Conservation (phyloP, 2,888 invertebrate genomes). For the Cyrtodaria siliqua region DNA sequence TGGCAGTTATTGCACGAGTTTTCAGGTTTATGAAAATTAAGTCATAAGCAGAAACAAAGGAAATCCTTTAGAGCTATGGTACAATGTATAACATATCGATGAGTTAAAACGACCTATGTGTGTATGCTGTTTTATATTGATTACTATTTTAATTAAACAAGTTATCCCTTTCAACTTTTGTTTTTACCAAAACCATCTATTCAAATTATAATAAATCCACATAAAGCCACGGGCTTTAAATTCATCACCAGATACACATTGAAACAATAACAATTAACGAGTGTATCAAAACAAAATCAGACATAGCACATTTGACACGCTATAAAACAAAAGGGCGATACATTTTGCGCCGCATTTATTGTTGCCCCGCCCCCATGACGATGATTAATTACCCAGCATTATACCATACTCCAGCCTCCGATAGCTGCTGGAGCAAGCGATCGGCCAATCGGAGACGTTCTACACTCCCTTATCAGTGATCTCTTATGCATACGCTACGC, state of each 20-base stretch:
- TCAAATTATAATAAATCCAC: no score
- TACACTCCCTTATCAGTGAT: no score
- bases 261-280: neutral
- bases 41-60: no score
- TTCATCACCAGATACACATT: no score
- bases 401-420: slow-evolving; percentile 1
- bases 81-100: neutral
- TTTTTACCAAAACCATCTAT: no score
- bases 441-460: slow-evolving; percentile 12
- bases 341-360: neutral
- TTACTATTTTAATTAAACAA: neutral
- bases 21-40: no score
- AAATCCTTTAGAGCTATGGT: neutral
- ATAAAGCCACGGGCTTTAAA: neutral
- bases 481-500: neutral
- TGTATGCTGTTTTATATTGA: neutral
- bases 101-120: no score
- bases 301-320: neutral
- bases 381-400: neutral
- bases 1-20: no score
- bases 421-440: neutral
- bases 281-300: slow-evolving; percentile 3
- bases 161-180: no score
- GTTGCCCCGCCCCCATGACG: neutral
- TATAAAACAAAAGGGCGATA: neutral